Base-by-base conservation (phyloP, 2,797 vertebrate genomes). In the Morelia viridis region DNA sequence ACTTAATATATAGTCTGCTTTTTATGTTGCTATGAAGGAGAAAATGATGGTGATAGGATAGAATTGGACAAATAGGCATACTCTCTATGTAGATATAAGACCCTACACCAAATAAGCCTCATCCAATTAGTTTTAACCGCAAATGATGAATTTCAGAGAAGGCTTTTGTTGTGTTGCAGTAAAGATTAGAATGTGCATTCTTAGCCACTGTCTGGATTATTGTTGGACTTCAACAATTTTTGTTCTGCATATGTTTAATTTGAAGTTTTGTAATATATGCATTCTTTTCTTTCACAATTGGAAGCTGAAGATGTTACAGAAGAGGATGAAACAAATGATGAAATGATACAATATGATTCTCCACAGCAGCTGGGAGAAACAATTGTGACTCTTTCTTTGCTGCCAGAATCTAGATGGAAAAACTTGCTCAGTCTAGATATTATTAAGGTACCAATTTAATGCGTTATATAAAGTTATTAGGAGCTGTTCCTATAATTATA, bases 321-420 rank as follows among this genome's bases (percentile, higher is more conserved):
- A 93, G 96, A 95, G 65, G 96, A 97, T 85, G 97, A 97, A n/a
- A 94, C 88, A 31, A 96, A 89, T 87, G 97, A 97, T n/a, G 98
- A 98, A 93, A 97, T 98, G 96, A 96, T 98, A 65, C 97, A 96
- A 0, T 99, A 98, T 90, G 94, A 97, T 56, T 99, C 99, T 24
- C 98, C 98, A 64, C 98, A 98, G 61, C 99, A 99, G 92, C 0
- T 99, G 94, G 98, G 97, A 96, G 97, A 97, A 57, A 97, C 98
- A 87, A 97, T 99, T 94, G 97, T 99, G 87, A 99, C 99, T 0
- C 97, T 99, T 13, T 99, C 99, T 0, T 96, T 97, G 92, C 96
- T 99, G 85, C 98, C 99, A 0, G 99, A 99, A 95, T 99, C 98
- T 35, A 98, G 98, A 6, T 99, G 99, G 99, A 99, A 98, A 94